These are phyloP conservation scores for Delphinapterus leucas DNA, from an alignment of 2,113 vertebrate species.

Conservation along the genomic window DNA sequence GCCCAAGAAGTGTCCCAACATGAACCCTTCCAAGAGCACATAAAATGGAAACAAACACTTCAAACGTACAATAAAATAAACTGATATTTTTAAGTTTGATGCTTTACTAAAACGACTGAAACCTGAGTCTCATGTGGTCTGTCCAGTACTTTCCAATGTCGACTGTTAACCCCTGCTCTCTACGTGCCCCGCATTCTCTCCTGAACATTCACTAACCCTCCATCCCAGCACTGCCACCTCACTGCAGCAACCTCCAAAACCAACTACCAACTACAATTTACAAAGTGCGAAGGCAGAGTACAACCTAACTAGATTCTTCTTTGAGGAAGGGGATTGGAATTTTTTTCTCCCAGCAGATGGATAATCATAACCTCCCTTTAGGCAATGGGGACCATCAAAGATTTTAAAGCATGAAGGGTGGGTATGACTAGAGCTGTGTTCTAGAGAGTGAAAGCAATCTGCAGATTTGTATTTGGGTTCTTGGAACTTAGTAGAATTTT, in stretches of 20 bases:
- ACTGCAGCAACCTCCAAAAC: too few relatives aligned
- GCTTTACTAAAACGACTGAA: not conserved
- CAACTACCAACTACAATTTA: not conserved
- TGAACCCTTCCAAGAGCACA: not conserved
- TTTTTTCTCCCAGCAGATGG: not conserved
- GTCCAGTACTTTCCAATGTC: accelerated
- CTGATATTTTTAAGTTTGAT: not conserved
- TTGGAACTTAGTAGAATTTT: not conserved
- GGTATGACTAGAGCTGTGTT: not conserved
- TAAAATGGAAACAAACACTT: not conserved
- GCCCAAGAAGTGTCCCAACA: not conserved
- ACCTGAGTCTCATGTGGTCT: too few relatives aligned
- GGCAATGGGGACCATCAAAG: not conserved
- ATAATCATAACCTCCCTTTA: not conserved
- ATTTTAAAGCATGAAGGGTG: accelerated
- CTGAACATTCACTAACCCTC: accelerated
- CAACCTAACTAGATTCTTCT: not conserved
- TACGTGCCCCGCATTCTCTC: accelerated
- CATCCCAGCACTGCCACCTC: accelerated
- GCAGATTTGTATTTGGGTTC: not conserved
- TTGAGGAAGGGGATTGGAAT: not conserved
- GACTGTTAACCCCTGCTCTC: not conserved
- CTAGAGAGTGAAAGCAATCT: not conserved
- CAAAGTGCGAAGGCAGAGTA: not conserved
- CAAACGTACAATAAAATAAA: not conserved